Conservation (phyloP, 2,888 invertebrate species). For the Plagiodera versicolora region DNA sequence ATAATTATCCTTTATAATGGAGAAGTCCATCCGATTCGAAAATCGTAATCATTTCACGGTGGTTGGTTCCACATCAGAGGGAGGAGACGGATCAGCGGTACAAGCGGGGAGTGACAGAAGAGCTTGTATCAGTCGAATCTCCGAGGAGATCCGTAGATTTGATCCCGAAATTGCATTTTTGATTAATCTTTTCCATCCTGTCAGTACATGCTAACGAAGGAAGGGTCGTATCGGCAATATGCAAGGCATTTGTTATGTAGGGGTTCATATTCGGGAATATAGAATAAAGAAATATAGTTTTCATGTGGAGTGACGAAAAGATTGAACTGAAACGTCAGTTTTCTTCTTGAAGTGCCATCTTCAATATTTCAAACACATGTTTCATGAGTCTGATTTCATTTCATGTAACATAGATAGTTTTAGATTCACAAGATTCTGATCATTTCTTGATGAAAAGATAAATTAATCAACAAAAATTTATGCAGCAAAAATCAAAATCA, state of each 20-base stretch:
- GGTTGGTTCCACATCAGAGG: constrained; percentile 32
- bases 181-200: neutral
- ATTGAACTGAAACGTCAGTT: too few relatives aligned
- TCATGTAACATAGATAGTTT: too few relatives aligned
- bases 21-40: constrained; percentile 44
- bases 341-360: too few relatives aligned
- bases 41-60: constrained; percentile 44
- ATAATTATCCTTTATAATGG: constrained; percentile 39
- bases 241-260: neutral
- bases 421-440: too few relatives aligned
- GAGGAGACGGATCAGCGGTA: neutral
- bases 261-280: neutral
- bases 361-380: too few relatives aligned
- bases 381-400: too few relatives aligned
- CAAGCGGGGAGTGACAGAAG: neutral
- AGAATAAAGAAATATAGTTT: neutral
- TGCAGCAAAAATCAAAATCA: too few relatives aligned
- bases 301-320: too few relatives aligned
- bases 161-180: neutral
- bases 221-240: neutral
- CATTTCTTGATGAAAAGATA: too few relatives aligned
- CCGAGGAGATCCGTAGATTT: neutral
- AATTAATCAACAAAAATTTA: too few relatives aligned
- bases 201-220: neutral
- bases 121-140: neutral